Conservation (phyloP, 2,113 vertebrate genomes). For the Hyperopisus bebe region DNA sequence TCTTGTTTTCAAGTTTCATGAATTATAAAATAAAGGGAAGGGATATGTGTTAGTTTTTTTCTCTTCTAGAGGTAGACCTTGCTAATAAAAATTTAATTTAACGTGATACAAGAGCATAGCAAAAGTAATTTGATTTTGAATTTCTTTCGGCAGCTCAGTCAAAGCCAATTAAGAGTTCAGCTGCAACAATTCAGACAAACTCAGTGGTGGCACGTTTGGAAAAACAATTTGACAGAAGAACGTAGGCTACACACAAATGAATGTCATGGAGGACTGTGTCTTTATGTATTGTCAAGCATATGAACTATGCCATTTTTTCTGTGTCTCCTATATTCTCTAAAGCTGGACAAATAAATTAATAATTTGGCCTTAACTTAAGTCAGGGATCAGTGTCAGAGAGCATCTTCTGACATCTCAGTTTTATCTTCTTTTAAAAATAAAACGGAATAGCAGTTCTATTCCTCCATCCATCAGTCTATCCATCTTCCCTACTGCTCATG, state of each 20-base stretch:
- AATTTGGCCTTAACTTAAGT: neutral
- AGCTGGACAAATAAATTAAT: neutral
- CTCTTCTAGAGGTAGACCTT: conserved; percentile 3
- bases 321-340: neutral
- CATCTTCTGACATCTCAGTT: neutral
- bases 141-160: neutral
- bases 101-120: neutral
- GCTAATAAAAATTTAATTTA: neutral
- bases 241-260: neutral
- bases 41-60: neutral
- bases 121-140: conserved; percentile 2
- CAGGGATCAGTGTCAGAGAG: neutral
- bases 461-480: neutral
- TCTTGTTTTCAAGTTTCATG: neutral
- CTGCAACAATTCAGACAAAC: neutral
- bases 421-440: neutral
- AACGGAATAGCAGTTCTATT: neutral
- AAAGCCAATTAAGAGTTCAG: neutral
- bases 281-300: neutral
- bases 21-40: conserved; percentile 1
- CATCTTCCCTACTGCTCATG: neutral
- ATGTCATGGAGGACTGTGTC: neutral
- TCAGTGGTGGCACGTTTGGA: neutral
- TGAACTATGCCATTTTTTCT: neutral
- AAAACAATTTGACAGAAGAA: neutral